Conservation (phyloP, 2,797 vertebrate genomes). For the Falco peregrinus region DNA sequence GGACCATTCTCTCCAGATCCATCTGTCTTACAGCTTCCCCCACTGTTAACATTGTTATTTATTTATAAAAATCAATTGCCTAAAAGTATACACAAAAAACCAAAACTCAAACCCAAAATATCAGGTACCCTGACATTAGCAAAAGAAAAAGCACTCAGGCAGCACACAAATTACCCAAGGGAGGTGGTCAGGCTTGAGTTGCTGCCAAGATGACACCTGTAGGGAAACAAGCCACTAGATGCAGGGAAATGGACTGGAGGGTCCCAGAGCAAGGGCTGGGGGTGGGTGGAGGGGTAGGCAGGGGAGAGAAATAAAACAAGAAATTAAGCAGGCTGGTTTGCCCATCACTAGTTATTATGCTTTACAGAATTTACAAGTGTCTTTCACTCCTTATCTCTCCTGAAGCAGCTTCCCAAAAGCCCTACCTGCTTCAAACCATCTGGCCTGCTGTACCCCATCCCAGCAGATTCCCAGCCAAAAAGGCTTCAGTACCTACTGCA, state of each 20-base stretch:
- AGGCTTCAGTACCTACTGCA: background rate
- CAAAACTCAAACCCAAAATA: background rate
- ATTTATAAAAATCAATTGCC: background rate
- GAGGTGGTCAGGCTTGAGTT: background rate
- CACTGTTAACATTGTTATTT: background rate
- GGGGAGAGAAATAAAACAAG: background rate
- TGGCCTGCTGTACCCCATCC: background rate
- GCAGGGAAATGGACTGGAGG: background rate
- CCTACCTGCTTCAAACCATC: background rate
- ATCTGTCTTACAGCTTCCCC: background rate
- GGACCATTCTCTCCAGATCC: background rate
- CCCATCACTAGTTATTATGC: background rate
- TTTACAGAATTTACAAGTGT: background rate
- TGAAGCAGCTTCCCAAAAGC: background rate
- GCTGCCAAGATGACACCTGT: conserved; percentile 20
- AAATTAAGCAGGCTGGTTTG: background rate
- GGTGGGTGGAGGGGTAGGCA: background rate
- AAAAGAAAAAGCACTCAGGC: background rate
- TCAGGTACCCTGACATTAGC: background rate
- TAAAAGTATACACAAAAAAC: background rate
- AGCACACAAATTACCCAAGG: background rate
- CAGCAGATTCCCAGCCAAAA: background rate
- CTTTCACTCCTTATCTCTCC: background rate
- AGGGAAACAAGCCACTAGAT: conserved; percentile 27
- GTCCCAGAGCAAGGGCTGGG: background rate